Evolutionary conservation across 2,113 vertebrate genomes (phyloP), one percentile per base, ranked within the genome.

Genomic region (Poecile atricapillus): DNA sequence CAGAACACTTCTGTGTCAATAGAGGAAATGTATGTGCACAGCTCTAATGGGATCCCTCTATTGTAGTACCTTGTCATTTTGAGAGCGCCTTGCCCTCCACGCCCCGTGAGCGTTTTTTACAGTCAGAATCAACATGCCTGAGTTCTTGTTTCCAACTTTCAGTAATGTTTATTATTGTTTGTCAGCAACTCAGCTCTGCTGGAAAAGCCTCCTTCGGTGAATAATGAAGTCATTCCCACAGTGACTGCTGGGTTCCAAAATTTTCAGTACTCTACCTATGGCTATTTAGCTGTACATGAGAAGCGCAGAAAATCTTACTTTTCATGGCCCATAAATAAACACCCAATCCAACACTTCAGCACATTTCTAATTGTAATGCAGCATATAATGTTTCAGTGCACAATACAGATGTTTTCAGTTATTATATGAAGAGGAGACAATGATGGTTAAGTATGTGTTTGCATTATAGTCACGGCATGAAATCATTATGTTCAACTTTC

Each of bases 351-450:
- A 95, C 83, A 95, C 84, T 97, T 97, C 94, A 97, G 96, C 97
- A 96, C 92, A 96, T 97, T 97, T 97, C 95, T 98, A 97, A 97
- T 97, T 97, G 92, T 78, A 97, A 98, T 95, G 94, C 91, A 93
- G 79, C 9, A 0, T 96, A 90, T 95, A 97, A 97, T 97, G 93
- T 97, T 97, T 93, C 74, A 88, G 80, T 83, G 93, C 87, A 97
- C 97, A 97, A 97, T 97, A 93, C 96, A 97, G 94, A 96, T 97
- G 92, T 97, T 98, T 98, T 97, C 95, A 81, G 95, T 98, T 97
- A 95, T 93, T 95, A 89, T 95, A 96, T 95, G 95, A 97, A 97
- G 97, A 93, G 86, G 85, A 97, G 93, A 95, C 95, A 97, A 95
- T 97, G 97, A 97, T 93, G 90, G 39, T 96, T 97, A 97, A 97